Conservation (phyloP, 1,140 invertebrate species). For the Penaeus vannamei region DNA sequence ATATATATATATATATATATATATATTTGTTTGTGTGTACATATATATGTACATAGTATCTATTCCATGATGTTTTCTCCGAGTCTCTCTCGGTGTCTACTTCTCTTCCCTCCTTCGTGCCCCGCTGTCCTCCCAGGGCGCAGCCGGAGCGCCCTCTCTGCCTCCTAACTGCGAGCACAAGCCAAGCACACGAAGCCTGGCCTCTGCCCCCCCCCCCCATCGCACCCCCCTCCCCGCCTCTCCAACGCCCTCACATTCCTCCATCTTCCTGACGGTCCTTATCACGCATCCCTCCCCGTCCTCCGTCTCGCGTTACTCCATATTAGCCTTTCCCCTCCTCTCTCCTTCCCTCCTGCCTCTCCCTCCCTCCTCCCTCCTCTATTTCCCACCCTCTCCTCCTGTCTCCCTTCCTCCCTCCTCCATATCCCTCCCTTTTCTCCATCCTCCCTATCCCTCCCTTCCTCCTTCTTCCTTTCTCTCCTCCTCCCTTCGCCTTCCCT, state of each 20-base stretch:
- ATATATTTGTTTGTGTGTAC: too few relatives aligned
- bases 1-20: too few relatives aligned
- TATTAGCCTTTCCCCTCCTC: conserved; percentile 20
- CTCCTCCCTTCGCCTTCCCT: neutral
- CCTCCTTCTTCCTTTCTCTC: neutral
- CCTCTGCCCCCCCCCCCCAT: too few relatives aligned
- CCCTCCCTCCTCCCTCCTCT: neutral
- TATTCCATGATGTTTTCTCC: neutral
- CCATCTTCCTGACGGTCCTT: conserved; percentile 8
- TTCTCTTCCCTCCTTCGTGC: conserved; percentile 11
- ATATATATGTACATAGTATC: too few relatives aligned
- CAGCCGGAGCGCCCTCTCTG: neutral
- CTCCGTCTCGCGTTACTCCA: conserved; percentile 1
- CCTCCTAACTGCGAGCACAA: too few relatives aligned
- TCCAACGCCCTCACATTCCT: neutral
- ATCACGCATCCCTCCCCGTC: neutral
- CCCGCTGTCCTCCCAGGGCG: neutral
- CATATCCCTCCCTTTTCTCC: neutral
- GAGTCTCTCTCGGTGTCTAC: neutral
- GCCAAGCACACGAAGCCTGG: neutral
- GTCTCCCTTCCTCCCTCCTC: neutral
- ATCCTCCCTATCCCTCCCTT: neutral
- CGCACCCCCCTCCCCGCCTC: neutral
- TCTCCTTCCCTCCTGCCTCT: neutral
- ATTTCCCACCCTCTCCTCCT: too few relatives aligned